Evolutionary conservation across 1,140 invertebrate species (phyloP).

Genomic region (Brachionus asplanchnoidis): DNA sequence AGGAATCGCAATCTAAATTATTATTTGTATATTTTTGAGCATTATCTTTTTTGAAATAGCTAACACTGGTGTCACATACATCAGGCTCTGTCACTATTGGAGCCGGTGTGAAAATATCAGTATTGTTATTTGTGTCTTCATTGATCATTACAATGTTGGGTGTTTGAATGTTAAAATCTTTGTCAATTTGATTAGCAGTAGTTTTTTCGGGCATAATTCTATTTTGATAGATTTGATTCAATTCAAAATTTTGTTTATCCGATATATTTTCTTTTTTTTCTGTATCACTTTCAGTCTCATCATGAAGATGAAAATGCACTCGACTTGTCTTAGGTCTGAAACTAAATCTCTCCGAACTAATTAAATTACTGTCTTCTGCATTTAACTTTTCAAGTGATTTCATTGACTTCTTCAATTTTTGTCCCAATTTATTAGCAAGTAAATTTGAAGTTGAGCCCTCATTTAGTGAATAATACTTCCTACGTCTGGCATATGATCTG

Average conservation of each 20-base stretch:
- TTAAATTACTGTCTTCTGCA: neutral
- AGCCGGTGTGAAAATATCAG: neutral
- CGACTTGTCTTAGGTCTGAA: neutral
- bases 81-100: neutral
- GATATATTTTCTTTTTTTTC: neutral
- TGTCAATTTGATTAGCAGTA: neutral
- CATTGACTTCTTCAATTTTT: neutral
- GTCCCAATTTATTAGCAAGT: neutral
- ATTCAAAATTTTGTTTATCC: neutral
- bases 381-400: constrained; percentile 3
- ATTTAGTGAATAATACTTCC: neutral
- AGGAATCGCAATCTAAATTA: neutral
- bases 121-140: constrained; percentile 17
- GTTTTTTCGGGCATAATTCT: neutral
- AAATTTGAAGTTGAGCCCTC: neutral
- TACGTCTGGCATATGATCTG: neutral
- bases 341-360: neutral
- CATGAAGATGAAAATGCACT: constrained; percentile 17
- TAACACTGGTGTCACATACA: neutral
- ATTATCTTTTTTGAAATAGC: neutral
- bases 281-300: neutral
- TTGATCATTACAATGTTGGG: neutral
- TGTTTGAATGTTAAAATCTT: neutral
- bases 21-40: neutral
- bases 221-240: neutral